Percentiles rank a stretch among this genome's conserved stretches.
Conservation (phyloP, 1,140 invertebrate species). For the Drosophila nannoptera region DNA sequence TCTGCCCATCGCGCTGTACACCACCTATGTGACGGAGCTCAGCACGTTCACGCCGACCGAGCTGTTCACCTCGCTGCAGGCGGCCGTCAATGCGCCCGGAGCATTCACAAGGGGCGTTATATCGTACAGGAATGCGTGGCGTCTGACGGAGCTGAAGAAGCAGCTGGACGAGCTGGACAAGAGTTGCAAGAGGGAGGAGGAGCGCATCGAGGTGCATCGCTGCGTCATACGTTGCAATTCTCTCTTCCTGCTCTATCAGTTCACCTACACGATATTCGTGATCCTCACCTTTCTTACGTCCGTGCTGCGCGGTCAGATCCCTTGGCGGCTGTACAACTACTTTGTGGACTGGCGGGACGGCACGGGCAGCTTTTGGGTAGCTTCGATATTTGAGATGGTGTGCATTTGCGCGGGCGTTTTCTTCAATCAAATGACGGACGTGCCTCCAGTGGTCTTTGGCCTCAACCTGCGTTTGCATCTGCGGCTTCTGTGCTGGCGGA, state of each 20-base stretch:
- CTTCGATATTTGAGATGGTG: constrained; percentile 13
- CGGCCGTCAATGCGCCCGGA: constrained; percentile 31
- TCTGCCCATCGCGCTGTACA: constrained; percentile 35
- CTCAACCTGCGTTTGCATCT: constrained; percentile 32
- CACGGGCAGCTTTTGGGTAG: constrained; percentile 11
- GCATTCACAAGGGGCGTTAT: not conserved
- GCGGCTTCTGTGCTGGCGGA: constrained; percentile 18
- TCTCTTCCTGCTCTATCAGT: constrained; percentile 23
- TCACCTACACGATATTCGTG: constrained; percentile 23
- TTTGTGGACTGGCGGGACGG: constrained; percentile 38
- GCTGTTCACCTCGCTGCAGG: constrained; percentile 42
- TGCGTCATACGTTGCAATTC: constrained; percentile 35
- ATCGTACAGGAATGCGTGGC: constrained; percentile 6
- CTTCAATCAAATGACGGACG: constrained; percentile 28
- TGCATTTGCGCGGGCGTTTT: constrained; percentile 7
- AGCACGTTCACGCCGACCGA: constrained; percentile 32
- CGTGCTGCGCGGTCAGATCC: constrained; percentile 1
- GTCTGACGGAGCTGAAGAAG: constrained; percentile 23
- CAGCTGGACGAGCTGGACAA: constrained; percentile 32
- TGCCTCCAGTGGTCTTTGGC: constrained; percentile 32
- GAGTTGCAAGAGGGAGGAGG: constrained; percentile 8
- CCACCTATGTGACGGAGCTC: constrained; percentile 33
- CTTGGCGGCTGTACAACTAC: constrained; percentile 47
- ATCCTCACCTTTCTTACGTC: constrained; percentile 8
- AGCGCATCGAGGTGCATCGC: constrained; percentile 33